Evolutionary conservation across 2,797 vertebrate genomes (phyloP).

Genomic region (Liasis olivaceus): DNA sequence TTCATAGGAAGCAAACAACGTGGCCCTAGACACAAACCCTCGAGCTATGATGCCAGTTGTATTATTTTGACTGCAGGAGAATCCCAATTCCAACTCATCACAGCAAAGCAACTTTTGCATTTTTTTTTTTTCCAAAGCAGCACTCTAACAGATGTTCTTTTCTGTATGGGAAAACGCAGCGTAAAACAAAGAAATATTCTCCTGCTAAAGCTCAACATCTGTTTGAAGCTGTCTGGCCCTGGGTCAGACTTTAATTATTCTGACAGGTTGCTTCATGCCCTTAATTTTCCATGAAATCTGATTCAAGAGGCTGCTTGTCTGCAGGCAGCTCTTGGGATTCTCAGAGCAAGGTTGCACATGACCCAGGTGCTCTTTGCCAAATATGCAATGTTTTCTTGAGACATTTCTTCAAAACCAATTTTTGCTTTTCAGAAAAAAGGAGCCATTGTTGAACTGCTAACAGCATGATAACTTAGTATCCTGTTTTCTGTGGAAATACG

Average conservation of each 20-base stretch:
- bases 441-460: background rate
- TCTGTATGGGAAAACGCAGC: constrained; percentile 61
- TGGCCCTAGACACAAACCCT: background rate
- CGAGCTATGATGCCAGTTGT: constrained; percentile 2
- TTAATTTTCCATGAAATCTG: constrained; percentile 69
- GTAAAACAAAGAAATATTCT: constrained; percentile 71
- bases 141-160: constrained; percentile 63
- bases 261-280: constrained; percentile 69
- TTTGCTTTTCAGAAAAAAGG: constrained; percentile 19
- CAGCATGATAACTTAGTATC: background rate
- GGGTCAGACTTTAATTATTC: constrained; percentile 60
- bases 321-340: constrained; percentile 40
- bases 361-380: constrained; percentile 11
- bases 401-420: accelerated
- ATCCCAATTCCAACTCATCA: background rate
- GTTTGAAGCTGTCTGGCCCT: constrained; percentile 66
- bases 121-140: background rate
- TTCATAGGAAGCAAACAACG: background rate
- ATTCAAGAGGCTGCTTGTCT: constrained; percentile 51
- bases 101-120: background rate
- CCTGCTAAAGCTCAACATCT: constrained; percentile 66
- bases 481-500: background rate
- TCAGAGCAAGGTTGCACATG: background rate
- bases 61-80: background rate
- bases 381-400: constrained; percentile 18